Conservation (phyloP, 2,888 invertebrate species). For the Atethmia centrago region DNA sequence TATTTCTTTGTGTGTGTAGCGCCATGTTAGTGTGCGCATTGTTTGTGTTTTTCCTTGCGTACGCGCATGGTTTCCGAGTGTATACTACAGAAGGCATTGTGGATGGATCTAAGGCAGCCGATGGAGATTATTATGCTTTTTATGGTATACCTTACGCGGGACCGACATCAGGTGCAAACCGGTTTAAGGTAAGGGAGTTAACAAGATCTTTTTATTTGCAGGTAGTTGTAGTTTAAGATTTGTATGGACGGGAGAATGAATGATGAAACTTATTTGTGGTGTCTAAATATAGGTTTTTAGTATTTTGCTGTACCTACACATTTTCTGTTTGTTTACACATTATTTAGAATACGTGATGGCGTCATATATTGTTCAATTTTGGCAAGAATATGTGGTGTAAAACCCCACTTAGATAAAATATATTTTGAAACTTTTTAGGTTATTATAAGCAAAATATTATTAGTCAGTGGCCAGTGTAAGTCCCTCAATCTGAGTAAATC, state of each 20-base stretch:
- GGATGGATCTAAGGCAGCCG: constrained; percentile 70
- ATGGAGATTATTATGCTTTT: constrained; percentile 77
- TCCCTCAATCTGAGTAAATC: background rate
- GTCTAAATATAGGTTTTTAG: background rate
- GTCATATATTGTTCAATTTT: constrained; percentile 12
- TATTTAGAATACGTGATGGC: background rate
- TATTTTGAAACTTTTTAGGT: background rate
- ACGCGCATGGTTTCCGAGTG: constrained; percentile 71
- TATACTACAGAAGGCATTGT: constrained; percentile 80
- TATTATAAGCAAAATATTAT: background rate
- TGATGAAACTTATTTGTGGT: background rate
- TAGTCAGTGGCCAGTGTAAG: background rate
- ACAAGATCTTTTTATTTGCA: constrained; percentile 3
- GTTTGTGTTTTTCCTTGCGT: constrained; percentile 62
- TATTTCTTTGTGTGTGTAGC: constrained; percentile 24
- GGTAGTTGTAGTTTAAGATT: background rate
- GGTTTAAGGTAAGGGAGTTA: constrained; percentile 76
- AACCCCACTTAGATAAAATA: background rate
- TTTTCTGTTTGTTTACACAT: constrained; percentile 25
- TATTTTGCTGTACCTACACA: background rate
- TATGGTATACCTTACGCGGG: constrained; percentile 84
- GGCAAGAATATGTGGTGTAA: background rate
- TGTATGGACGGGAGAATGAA: no score
- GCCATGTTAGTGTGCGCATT: constrained; percentile 66
- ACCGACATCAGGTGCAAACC: constrained; percentile 72